Base-by-base conservation (phyloP, 2,113 vertebrate species). In the Poeciliopsis prolifica region DNA sequence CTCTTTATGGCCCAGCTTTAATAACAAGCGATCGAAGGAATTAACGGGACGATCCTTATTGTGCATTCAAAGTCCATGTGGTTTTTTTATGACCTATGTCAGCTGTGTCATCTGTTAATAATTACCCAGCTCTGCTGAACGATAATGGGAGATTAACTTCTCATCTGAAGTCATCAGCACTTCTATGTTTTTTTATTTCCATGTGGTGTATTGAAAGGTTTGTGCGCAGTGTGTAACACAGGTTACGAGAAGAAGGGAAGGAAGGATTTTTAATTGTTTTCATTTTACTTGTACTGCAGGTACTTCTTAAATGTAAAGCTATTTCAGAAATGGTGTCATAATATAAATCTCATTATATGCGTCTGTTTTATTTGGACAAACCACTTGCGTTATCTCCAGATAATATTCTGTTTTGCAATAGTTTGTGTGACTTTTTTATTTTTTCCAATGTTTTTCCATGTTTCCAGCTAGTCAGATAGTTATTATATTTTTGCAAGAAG, bases 11-110 rank as follows among this genome's bases (percentile, higher is more conserved):
- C 33, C n/a, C 54, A 40, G 31, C 4, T 24, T 40, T 35, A 48
- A 78, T 51, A 62, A 62, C 10, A 31, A 10, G 62, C 17, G n/a
- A 54, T 40, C 28, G 31, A 60, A 30, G 44, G 19, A 51, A 63
- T 61, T 44, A 70, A 64, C 30, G 26, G 37, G 54, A 72, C 40
- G 26, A 61, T 79, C 31, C 62, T 81, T 35, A 65, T 29, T 61
- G 15, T 60, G 29, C 28, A 84, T 72, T 88, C 84, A 91, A 92
- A 90, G 89, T 92, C 75, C 82, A 86, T 19, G 29, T 15, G 37
- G 40, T 33, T 58, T 61, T 54, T 85, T 84, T 77, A 66, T 66
- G 7, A 31, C 75, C 40, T 42, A 28, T 40, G 75, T 86, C 79
- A 87, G 76, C 64, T 88, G 84, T 75, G 61, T 22, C 54, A 67